Evolutionary conservation across 2,888 invertebrate genomes (phyloP).

Genomic region (Clivina fossor): DNA sequence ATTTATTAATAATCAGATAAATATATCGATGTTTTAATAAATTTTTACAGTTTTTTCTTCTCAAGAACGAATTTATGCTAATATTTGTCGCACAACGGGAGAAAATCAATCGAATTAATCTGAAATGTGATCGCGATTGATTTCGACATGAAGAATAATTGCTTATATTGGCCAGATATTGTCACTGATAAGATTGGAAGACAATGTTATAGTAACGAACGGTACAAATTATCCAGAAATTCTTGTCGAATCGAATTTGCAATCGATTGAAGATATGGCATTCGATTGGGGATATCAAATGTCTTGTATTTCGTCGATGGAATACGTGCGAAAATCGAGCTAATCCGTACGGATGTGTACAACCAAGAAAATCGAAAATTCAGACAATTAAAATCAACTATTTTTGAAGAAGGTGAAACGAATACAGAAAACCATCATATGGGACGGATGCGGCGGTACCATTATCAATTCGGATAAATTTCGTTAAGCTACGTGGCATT

Average conservation of each 20-base stretch:
- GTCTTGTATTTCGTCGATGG: slow-evolving; percentile 88
- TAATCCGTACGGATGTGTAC: slow-evolving; percentile 71
- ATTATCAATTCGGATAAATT: slow-evolving; percentile 68
- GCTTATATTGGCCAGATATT: slow-evolving; percentile 88
- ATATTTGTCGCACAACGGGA: slow-evolving; percentile 79
- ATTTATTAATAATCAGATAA: no score
- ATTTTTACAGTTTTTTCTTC: no score
- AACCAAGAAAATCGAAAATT: no score
- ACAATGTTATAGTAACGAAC: slow-evolving; percentile 70
- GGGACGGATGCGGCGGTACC: slow-evolving; percentile 74
- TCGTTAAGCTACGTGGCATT: slow-evolving; percentile 75
- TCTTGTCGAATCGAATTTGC: slow-evolving; percentile 71
- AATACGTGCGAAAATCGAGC: slow-evolving; percentile 74
- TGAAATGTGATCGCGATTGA: slow-evolving; percentile 86
- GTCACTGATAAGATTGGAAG: slow-evolving; percentile 75
- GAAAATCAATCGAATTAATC: slow-evolving; percentile 71
- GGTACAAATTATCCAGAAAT: slow-evolving; percentile 67
- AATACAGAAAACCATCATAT: no score
- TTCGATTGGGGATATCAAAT: slow-evolving; percentile 86
- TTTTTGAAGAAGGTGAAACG: no score
- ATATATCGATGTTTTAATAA: no score
- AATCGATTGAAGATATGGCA: slow-evolving; percentile 86
- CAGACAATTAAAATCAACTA: no score
- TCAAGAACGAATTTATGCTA: no score
- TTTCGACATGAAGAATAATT: slow-evolving; percentile 81